Evolutionary conservation across 2,888 invertebrate genomes (phyloP), one percentile per base, ranked within the genome.

Genomic region (Tetragonula carbonaria): DNA sequence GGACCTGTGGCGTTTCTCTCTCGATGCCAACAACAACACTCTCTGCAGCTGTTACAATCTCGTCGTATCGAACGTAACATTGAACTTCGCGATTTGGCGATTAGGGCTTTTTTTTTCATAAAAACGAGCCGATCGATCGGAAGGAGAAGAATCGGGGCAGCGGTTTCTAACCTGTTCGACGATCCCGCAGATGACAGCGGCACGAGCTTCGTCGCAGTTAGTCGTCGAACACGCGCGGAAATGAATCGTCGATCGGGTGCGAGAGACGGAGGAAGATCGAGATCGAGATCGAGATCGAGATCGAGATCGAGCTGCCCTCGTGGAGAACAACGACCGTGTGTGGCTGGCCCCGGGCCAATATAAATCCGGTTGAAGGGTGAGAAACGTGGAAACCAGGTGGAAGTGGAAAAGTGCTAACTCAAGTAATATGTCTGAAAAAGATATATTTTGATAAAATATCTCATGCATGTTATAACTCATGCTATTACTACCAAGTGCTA

Each of bases 1-100:
- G 51, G 85, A 87, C 87, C 87, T 87, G 87, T 87, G 78, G 87
- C 85, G 62, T 87, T 83, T 73, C 86, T 74, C 86, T 74, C 77
- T 79, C 80, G 75, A 85, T 82, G 87, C 88, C 81, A 87, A 79
- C 80, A 28, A 28, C 85, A 83, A 45, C 45, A 2, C 45, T 11
- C 45, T 45, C 38, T 81, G 85, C 67, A 21, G 67, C 57, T 33
- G 33, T 57, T 55, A 55, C 65, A 70, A 59, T 33, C 72, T 33
- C 72, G 73, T 18, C 70, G 33, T 33, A 33, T 33, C 33, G 33
- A 33, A 33, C 33, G 33, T 33, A 33, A 33, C 33, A 3, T 33
- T 33, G 33, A 33, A 33, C 33, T 33, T 33, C 33, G 33, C 33
- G 33, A 33, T 33, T 33, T 33, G 33, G 33, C 33, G 28, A 33